Conservation (phyloP, 1,140 invertebrate species). For the Himalopsyche phryganea region DNA sequence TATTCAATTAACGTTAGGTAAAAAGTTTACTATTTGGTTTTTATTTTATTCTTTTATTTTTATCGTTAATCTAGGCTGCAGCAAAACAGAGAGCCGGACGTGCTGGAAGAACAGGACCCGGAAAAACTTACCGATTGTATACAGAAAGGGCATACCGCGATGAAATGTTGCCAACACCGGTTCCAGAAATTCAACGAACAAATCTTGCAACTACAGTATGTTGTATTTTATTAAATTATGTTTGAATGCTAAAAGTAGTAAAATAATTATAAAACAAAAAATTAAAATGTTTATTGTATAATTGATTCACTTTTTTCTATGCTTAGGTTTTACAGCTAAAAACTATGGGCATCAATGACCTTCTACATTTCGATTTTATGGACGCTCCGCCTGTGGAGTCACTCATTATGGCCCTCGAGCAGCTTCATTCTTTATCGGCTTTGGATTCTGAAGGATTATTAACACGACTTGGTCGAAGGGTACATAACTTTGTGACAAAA, state of each 20-base stretch:
- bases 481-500: slow-evolving; percentile 45
- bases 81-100: slow-evolving; percentile 96
- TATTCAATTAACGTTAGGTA: background rate
- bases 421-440: slow-evolving; percentile 94
- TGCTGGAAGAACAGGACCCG: slow-evolving; percentile 95
- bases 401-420: slow-evolving; percentile 95
- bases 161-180: slow-evolving; percentile 97
- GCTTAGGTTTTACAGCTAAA: slow-evolving; percentile 82
- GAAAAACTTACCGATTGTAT: slow-evolving; percentile 97
- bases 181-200: slow-evolving; percentile 99
- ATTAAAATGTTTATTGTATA: slow-evolving; percentile 3
- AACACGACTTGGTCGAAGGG: slow-evolving; percentile 86
- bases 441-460: slow-evolving; percentile 95
- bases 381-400: slow-evolving; percentile 97
- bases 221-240: background rate
- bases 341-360: slow-evolving; percentile 99
- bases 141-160: slow-evolving; percentile 97
- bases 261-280: background rate
- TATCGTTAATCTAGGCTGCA: slow-evolving; percentile 65
- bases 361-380: slow-evolving; percentile 99
- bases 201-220: slow-evolving; percentile 89
- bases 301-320: background rate
- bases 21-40: background rate
- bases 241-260: background rate
- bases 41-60: background rate